A percentile compares a stretch with the other conserved stretches of the same genome.
Evolutionary conservation across 2,888 invertebrate genomes (phyloP).

Genomic region (Calephelis perditalis): DNA sequence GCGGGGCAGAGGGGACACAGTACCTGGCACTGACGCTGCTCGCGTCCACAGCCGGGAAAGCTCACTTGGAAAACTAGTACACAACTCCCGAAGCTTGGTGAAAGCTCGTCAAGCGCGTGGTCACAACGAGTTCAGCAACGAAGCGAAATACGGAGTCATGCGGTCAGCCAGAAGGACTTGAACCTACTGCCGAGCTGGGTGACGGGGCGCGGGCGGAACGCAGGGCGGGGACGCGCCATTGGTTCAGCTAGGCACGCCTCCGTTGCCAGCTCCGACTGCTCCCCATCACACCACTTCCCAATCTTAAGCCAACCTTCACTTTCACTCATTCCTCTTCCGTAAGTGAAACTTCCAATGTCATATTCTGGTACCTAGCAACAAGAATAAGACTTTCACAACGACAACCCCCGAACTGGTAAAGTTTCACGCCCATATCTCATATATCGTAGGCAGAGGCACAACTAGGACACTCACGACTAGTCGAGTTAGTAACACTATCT

Average conservation of each 20-base stretch:
- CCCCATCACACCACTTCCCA: conserved; percentile 38
- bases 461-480: no score
- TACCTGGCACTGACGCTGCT: conserved; percentile 66
- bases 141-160: conserved; percentile 79
- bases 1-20: conserved; percentile 44
- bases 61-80: conserved; percentile 53
- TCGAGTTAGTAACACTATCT: no score
- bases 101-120: conserved; percentile 70
- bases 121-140: conserved; percentile 71
- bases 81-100: conserved; percentile 58
- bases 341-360: no score
- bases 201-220: conserved; percentile 50
- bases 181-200: conserved; percentile 75
- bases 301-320: conserved; percentile 47
- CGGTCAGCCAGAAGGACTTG: conserved; percentile 79
- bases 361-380: no score
- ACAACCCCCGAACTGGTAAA: no score
- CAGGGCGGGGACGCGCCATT: conserved; percentile 65
- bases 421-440: no score
- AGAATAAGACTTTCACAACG: no score
- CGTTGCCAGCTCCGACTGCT: conserved; percentile 42
- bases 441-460: no score
- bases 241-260: conserved; percentile 71
- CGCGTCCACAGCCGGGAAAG: conserved; percentile 47
- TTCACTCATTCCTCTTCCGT: conserved; percentile 23